Evolutionary conservation across 2,113 vertebrate genomes (phyloP).

Genomic region (Xenotilapia leptura): DNA sequence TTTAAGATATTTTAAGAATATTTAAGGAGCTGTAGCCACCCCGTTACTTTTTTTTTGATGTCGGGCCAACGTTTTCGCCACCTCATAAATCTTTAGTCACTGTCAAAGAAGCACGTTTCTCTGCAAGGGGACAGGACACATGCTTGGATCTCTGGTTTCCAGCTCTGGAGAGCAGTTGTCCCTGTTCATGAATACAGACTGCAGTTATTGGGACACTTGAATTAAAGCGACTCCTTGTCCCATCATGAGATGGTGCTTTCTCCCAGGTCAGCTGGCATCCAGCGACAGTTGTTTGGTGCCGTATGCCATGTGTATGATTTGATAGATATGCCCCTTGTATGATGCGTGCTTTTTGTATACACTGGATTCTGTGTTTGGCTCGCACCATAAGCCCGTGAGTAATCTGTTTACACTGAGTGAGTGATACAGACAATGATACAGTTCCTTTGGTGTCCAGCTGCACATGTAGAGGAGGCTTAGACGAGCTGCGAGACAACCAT

Average conservation of each 20-base stretch:
- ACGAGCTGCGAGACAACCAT: constrained; percentile 20
- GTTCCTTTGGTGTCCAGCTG: constrained; percentile 57
- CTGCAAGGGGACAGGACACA: not conserved
- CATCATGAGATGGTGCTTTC: not conserved
- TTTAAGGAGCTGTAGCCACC: not conserved
- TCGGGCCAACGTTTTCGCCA: not conserved
- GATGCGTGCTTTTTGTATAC: constrained; percentile 41
- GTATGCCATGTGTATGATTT: not conserved
- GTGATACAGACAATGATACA: constrained; percentile 31
- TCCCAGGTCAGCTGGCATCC: constrained; percentile 23
- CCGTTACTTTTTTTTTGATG: not conserved
- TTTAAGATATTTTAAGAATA: not conserved
- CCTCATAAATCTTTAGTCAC: not conserved
- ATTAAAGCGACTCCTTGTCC: not conserved
- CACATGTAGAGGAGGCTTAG: constrained; percentile 24
- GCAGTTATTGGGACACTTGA: not conserved
- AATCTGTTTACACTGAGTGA: constrained; percentile 58
- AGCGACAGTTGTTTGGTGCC: constrained; percentile 40
- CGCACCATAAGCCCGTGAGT: constrained; percentile 9
- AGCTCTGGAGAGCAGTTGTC: constrained; percentile 21
- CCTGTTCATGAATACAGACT: not conserved
- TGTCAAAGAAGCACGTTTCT: not conserved
- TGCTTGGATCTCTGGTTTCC: constrained; percentile 38
- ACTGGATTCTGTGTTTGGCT: constrained; percentile 48
- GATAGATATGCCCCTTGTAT: constrained; percentile 38